Percentiles rank a stretch among this genome's conserved stretches.
These are phyloP conservation scores for Bombus affinis DNA, from an alignment of 1,140 invertebrate species.

Conservation along the genomic window DNA sequence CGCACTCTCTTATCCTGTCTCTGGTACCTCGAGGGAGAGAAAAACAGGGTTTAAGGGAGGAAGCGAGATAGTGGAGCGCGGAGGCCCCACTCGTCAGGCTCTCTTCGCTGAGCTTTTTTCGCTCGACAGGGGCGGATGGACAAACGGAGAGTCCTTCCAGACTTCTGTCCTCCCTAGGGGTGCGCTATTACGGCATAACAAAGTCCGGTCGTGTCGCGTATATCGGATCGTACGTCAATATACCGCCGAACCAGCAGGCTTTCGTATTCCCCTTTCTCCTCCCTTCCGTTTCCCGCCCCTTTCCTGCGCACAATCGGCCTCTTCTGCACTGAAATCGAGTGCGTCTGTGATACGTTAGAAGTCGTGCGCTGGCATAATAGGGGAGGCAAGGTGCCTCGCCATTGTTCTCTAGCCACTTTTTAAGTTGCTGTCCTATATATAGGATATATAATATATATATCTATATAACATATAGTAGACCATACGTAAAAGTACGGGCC, in stretches of 20 bases:
- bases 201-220: slow-evolving; percentile 77
- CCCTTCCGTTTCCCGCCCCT: slow-evolving; percentile 14
- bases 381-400: slow-evolving; percentile 33
- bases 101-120: slow-evolving; percentile 73
- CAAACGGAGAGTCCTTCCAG: slow-evolving; percentile 70
- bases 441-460: neutral
- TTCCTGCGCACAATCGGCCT: slow-evolving; percentile 49
- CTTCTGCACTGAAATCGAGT: slow-evolving; percentile 57
- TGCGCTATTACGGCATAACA: slow-evolving; percentile 79
- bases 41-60: slow-evolving; percentile 69
- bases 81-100: slow-evolving; percentile 71
- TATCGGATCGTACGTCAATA: slow-evolving; percentile 78
- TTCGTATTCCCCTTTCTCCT: slow-evolving; percentile 35
- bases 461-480: neutral
- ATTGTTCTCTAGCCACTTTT: slow-evolving; percentile 64
- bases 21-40: slow-evolving; percentile 55
- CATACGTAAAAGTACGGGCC: slow-evolving; percentile 25
- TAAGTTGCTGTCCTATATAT: slow-evolving; percentile 17
- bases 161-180: slow-evolving; percentile 73
- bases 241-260: slow-evolving; percentile 59
- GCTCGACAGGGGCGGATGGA: slow-evolving; percentile 67
- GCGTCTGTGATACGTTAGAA: slow-evolving; percentile 53
- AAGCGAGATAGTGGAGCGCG: slow-evolving; percentile 31
- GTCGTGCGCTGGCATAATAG: slow-evolving; percentile 27
- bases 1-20: slow-evolving; percentile 53